Percentiles rank a stretch among this genome's conserved stretches.
Conservation (phyloP, 1,140 invertebrate genomes). For the Tyrophagus putrescentiae region DNA sequence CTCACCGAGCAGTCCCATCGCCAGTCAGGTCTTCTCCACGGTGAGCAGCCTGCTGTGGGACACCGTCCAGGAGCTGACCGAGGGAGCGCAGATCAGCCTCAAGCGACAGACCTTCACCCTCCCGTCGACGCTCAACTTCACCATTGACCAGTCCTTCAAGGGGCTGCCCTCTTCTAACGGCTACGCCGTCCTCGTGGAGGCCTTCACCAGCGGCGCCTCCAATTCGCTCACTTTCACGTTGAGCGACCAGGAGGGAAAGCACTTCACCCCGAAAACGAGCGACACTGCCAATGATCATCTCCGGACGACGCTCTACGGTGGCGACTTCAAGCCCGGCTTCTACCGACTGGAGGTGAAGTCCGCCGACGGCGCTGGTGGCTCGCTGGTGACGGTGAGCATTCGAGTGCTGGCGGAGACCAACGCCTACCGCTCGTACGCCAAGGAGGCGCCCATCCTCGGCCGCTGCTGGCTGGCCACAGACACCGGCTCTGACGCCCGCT, state of each 20-base stretch:
- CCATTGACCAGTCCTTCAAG: not conserved
- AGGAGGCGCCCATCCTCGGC: not conserved
- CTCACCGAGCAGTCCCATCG: not conserved
- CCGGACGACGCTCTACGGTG: no score
- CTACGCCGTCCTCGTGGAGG: no score
- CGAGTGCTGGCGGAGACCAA: not conserved
- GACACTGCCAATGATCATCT: no score
- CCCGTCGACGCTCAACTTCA: not conserved
- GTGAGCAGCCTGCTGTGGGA: not conserved
- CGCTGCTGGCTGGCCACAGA: constrained; percentile 1
- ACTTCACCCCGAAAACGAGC: no score
- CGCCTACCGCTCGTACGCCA: not conserved
- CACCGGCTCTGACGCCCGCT: not conserved
- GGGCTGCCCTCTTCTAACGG: no score
- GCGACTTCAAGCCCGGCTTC: no score
- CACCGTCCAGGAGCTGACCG: not conserved
- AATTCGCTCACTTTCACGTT: no score
- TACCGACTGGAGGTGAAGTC: no score
- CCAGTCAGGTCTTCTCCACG: not conserved
- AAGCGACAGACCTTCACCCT: constrained; percentile 1
- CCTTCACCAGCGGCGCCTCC: no score
- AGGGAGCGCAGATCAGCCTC: not conserved
- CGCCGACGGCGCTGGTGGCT: no score
- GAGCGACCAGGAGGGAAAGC: no score
- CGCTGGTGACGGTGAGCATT: not conserved